phyloP scores from a whole-genome alignment of 2,888 invertebrate species.

The Tolmerus cingulatus region DNA sequence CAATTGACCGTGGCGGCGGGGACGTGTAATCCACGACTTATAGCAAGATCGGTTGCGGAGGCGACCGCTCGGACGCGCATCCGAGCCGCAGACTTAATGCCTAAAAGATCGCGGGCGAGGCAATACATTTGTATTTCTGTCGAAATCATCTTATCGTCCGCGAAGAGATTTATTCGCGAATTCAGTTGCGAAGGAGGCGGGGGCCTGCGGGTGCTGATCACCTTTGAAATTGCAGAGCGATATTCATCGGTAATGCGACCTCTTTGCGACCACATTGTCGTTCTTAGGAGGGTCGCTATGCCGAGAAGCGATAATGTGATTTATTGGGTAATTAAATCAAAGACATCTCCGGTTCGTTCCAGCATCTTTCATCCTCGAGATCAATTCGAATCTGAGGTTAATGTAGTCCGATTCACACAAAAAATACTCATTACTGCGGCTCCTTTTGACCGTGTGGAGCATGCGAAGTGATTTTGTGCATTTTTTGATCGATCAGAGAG shows the following conservation, averaged over 20 bases:
- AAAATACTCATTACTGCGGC: slow-evolving; percentile 38
- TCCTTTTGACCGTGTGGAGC: slow-evolving; percentile 12
- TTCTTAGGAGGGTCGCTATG: not conserved
- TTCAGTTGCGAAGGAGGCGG: slow-evolving; percentile 3
- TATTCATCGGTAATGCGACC: slow-evolving; percentile 23
- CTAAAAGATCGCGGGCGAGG: slow-evolving; percentile 17
- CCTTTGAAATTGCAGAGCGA: not conserved
- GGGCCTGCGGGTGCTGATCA: not conserved
- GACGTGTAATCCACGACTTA: slow-evolving; percentile 33
- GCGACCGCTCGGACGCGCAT: not conserved
- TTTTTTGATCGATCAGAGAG: slow-evolving; percentile 15
- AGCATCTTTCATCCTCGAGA: slow-evolving; percentile 26
- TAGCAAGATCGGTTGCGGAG: slow-evolving; percentile 27
- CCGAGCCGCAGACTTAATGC: not conserved
- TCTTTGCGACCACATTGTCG: slow-evolving; percentile 25
- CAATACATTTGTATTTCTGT: slow-evolving; percentile 42
- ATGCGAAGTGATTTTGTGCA: not conserved
- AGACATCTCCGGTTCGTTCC: slow-evolving; percentile 38
- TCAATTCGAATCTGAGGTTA: slow-evolving; percentile 31
- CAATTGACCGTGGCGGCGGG: slow-evolving; percentile 15
- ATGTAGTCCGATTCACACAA: not conserved
- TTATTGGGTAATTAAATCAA: slow-evolving; percentile 40
- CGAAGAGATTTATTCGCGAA: slow-evolving; percentile 32
- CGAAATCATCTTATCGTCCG: slow-evolving; percentile 42
- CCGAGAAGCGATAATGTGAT: slow-evolving; percentile 42